Evolutionary conservation across 2,888 invertebrate species (phyloP), one percentile per base, ranked within the genome.

Genomic region (Ligdia adustata): DNA sequence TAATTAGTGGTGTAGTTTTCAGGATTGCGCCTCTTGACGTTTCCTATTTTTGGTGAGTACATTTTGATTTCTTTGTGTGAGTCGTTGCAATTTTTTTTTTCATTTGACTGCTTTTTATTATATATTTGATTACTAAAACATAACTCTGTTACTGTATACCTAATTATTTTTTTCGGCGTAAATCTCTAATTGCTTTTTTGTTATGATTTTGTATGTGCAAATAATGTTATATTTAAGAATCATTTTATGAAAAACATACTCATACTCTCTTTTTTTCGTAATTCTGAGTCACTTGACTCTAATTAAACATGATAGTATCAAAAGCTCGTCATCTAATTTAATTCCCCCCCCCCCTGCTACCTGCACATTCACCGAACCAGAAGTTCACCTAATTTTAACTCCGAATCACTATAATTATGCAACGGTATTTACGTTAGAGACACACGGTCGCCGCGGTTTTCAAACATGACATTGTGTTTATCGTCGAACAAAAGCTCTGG

Each of bases 41-140:
- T 55, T 57, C 53, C 48, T 38, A 62, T 65, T 71, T 65, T 57
- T 45, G 79, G 79, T 79, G 56, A 79, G 79, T 73, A 6, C 33
- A 43, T 53, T 57, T 59, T 47, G 12, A 37, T 28, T 38, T 41
- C 35, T 9, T 7, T 29, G 32, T 20, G 34, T 29, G 22, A n/a
- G 6, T 22, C 7, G 18, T n/a, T n/a, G n/a, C n/a, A n/a, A n/a
- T n/a, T n/a, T n/a, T n/a, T n/a, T n/a, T n/a, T n/a, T n/a, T n/a
- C n/a, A n/a, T 14, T 29, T 14, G 1, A n/a, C 3, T 5, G 5
- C n/a, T 2, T 33, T 2, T 7, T 16, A 16, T 26, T 9, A 31
- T 9, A 12, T 32, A 11, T 35, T 16, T 39, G 9, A 11, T 20
- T 16, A 4, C 6, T 29, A n/a, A n/a, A n/a, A n/a, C n/a, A n/a